phyloP scores from a whole-genome alignment of 2,113 vertebrate species.

The Zingel zingel region DNA sequence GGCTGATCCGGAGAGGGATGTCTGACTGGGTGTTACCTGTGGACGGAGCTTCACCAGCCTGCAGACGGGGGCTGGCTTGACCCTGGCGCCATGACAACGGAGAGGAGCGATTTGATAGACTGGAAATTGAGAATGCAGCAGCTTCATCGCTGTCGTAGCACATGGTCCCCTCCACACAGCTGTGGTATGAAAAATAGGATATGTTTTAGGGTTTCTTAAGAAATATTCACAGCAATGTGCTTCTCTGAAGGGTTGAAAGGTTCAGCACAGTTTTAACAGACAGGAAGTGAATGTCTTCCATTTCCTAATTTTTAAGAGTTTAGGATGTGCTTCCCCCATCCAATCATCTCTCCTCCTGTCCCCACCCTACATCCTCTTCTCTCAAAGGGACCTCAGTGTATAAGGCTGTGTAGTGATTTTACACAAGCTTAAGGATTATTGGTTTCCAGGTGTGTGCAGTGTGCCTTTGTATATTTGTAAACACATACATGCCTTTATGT shows the following conservation, averaged over 20 bases:
- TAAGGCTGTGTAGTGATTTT: not conserved
- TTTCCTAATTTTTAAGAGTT: slow-evolving; percentile 22
- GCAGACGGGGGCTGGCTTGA: slow-evolving; percentile 94
- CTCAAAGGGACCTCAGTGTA: not conserved
- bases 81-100: slow-evolving; percentile 95
- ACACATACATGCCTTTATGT: not conserved
- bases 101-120: slow-evolving; percentile 94
- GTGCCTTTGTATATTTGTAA: slow-evolving; percentile 1
- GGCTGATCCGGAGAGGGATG: slow-evolving; percentile 89
- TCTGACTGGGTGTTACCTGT: slow-evolving; percentile 90
- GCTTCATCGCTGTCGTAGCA: slow-evolving; percentile 96
- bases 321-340: slow-evolving; percentile 5
- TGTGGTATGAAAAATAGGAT: slow-evolving; percentile 60
- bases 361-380: not conserved
- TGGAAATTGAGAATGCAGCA: slow-evolving; percentile 91
- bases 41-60: slow-evolving; percentile 93
- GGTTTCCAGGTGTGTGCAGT: slow-evolving; percentile 9
- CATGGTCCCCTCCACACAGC: slow-evolving; percentile 89
- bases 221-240: slow-evolving; percentile 1
- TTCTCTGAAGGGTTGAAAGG: not conserved
- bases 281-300: slow-evolving; percentile 14
- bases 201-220: not conserved
- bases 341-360: not conserved
- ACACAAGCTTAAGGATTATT: slow-evolving; percentile 33
- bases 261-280: not conserved